phyloP scores from a whole-genome alignment of 2,888 invertebrate species.

The Tyria jacobaeae region DNA sequence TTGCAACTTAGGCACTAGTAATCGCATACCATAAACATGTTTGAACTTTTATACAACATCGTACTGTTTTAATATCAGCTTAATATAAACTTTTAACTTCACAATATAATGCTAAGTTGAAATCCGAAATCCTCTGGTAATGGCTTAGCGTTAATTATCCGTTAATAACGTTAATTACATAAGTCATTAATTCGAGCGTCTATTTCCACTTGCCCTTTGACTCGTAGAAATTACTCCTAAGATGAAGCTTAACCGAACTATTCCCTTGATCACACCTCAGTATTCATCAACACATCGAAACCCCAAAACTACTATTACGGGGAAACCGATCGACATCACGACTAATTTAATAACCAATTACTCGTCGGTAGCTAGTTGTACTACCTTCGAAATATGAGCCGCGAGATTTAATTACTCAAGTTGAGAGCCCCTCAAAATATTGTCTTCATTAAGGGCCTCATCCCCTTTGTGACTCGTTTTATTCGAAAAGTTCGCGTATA shows the following conservation, averaged over 20 bases:
- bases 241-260: conserved; percentile 16
- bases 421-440: conserved; percentile 75
- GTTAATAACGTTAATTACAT: neutral
- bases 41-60: too few relatives aligned
- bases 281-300: conserved; percentile 27
- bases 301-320: conserved; percentile 47
- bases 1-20: too few relatives aligned
- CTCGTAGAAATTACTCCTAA: conserved; percentile 12
- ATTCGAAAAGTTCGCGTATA: conserved; percentile 82
- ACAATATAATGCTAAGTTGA: neutral
- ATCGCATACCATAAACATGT: too few relatives aligned
- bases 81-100: too few relatives aligned
- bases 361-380: conserved; percentile 53
- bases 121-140: neutral
- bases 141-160: neutral
- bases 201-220: neutral
- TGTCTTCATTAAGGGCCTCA: conserved; percentile 78
- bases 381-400: conserved; percentile 60
- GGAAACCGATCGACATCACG: conserved; percentile 65
- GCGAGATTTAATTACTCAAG: conserved; percentile 77
- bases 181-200: neutral
- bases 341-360: conserved; percentile 67
- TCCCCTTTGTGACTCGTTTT: conserved; percentile 78
- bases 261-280: conserved; percentile 19
- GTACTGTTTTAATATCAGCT: too few relatives aligned